Conservation (phyloP, 2,113 vertebrate genomes). For the Gulo gulo region DNA sequence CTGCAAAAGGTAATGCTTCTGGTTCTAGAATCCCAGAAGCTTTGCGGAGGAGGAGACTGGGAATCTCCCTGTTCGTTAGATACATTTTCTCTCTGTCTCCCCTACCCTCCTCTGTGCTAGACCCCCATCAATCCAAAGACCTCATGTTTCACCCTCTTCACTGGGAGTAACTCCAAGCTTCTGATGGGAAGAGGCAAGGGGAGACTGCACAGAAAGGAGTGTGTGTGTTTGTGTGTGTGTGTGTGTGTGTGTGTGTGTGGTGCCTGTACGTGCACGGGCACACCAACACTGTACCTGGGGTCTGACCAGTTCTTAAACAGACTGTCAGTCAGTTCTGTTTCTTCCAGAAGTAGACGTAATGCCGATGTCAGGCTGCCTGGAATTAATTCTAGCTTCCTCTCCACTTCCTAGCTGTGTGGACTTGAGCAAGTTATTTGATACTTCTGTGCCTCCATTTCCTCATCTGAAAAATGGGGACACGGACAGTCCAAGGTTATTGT, state of each 20-base stretch:
- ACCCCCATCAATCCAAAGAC: not conserved
- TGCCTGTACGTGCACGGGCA: fast-evolving
- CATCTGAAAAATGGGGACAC: not conserved
- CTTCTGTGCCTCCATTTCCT: not conserved
- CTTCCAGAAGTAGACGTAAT: not conserved
- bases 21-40: not conserved
- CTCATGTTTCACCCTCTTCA: not conserved
- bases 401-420: not conserved
- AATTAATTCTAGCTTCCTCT: too few relatives aligned
- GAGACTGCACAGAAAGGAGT: not conserved
- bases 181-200: not conserved
- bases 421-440: not conserved
- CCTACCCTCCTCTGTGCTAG: not conserved
- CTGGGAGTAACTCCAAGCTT: not conserved
- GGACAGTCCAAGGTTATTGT: fast-evolving
- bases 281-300: fast-evolving
- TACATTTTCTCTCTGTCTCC: not conserved
- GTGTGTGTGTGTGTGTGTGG: too few relatives aligned
- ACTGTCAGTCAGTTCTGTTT: not conserved
- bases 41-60: not conserved
- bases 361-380: fast-evolving
- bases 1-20: not conserved
- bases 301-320: not conserved
- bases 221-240: too few relatives aligned
- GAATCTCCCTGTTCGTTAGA: not conserved